Percentiles rank a stretch among this genome's conserved stretches.
Evolutionary conservation across 1,140 invertebrate genomes (phyloP).

Genomic region (Vanessa atalanta): DNA sequence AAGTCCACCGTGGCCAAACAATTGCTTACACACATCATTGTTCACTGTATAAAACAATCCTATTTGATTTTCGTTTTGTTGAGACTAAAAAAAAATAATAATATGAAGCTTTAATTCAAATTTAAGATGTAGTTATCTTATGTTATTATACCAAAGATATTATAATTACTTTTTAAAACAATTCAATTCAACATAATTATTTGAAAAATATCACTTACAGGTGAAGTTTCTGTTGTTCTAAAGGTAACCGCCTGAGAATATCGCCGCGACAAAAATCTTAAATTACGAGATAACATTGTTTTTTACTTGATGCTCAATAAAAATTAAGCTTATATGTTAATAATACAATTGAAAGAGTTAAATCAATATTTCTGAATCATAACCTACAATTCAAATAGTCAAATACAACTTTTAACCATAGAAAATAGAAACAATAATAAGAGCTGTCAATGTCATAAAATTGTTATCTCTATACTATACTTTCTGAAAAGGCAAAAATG

Average conservation of each 20-base stretch:
- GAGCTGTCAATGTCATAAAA: no score
- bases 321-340: no score
- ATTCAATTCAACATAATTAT: not conserved
- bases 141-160: not conserved
- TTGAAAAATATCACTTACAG: slow-evolving; percentile 52
- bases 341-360: no score
- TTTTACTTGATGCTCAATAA: no score
- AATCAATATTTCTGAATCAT: no score
- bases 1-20: slow-evolving; percentile 84
- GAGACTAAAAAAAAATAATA: slow-evolving; percentile 47
- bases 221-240: slow-evolving; percentile 64
- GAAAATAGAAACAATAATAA: no score
- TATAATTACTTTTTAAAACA: not conserved
- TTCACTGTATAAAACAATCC: slow-evolving; percentile 72
- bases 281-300: slow-evolving; percentile 66
- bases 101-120: not conserved
- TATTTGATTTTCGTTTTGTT: slow-evolving; percentile 72
- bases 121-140: not conserved
- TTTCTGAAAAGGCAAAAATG: no score
- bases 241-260: slow-evolving; percentile 69
- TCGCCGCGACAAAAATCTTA: slow-evolving; percentile 60
- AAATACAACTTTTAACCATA: no score
- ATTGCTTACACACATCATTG: slow-evolving; percentile 63
- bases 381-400: no score
- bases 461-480: no score